Base-by-base conservation (phyloP, 2,113 vertebrate genomes). In the Sialia sialis region DNA sequence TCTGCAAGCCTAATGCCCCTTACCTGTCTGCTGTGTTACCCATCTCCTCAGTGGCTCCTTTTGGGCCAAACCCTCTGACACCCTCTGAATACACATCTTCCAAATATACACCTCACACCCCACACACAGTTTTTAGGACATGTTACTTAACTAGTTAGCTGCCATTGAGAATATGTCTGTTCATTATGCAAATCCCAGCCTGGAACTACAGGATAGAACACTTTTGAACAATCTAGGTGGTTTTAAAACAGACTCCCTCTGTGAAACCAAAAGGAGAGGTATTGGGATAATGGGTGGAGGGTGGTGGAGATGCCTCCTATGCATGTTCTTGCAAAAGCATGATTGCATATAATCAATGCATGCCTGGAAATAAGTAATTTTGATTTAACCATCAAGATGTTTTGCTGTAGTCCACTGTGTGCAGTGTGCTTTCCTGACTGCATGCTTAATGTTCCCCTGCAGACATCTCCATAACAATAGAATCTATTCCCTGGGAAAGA, bases 381-480 rank as follows among this genome's bases (percentile, higher is more conserved):
- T 80, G 66, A 72, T 90, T 96, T 95, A 95, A 94, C 91, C 79
- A 90, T 96, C 87, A 84, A 91, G 97, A 96, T 88, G 44, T 95
- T 92, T 93, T 93, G 72, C 89, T 93, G 52, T 87, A 89, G 18
- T 94, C 92, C 87, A 72, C 90, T 87, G 18, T 89, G 94, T 76
- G 70, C 87, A 80, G 46, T 66, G 75, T 91, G 93, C 94, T 97
- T 96, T 95, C 92, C 51, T 96, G 94, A 98, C 97, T 97, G 66
- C 49, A 59, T 97, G 87, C 58, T 97, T 97, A 96, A 94, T 93
- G 84, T 97, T 97, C 95, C 96, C 89, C 95, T 96, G 56, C 98
- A 99, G 98, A 94, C 98, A 98, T 98, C 98, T 99, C 96, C 98
- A 98, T 98, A 98, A 98, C 98, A 99, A 99, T 98, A 98, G 97